Conservation (phyloP, 2,797 vertebrate species). For the Tachyglossus aculeatus region DNA sequence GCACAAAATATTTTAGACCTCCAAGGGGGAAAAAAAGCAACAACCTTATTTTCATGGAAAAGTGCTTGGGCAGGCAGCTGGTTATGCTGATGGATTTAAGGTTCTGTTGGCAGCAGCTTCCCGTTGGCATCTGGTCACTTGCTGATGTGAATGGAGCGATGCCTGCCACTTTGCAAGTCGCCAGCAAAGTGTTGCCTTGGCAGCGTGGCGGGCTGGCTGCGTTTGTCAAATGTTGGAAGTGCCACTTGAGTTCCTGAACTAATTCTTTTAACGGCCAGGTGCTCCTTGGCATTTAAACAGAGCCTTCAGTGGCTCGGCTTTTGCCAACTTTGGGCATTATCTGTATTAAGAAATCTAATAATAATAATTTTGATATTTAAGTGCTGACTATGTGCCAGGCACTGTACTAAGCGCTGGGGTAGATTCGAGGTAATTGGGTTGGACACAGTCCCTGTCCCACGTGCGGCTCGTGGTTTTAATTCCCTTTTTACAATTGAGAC, state of each 20-base stretch:
- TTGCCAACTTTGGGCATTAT: too few species aligned
- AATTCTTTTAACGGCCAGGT: not conserved
- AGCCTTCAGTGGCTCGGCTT: too few species aligned
- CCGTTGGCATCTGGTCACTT: not conserved
- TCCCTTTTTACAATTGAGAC: too few species aligned
- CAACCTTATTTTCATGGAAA: not conserved
- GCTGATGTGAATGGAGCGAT: constrained; percentile 9
- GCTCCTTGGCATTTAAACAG: not conserved
- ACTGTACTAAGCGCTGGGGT: too few species aligned
- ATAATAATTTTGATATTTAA: too few species aligned
- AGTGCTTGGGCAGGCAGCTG: constrained; percentile 7
- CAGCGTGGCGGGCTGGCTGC: not conserved
- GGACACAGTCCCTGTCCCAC: too few species aligned
- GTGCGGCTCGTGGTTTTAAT: too few species aligned
- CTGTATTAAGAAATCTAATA: too few species aligned
- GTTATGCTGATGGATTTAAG: not conserved
- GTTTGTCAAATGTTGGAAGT: not conserved
- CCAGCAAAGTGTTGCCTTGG: not conserved
- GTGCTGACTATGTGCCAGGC: too few species aligned
- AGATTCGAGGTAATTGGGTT: too few species aligned
- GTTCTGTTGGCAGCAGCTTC: not conserved
- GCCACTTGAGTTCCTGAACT: constrained; percentile 15
- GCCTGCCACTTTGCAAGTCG: not conserved
- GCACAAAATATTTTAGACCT: constrained; percentile 12
- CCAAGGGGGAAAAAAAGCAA: too few species aligned